phyloP scores from a whole-genome alignment of 2,797 vertebrate genomes.

The Chelon auratus region DNA sequence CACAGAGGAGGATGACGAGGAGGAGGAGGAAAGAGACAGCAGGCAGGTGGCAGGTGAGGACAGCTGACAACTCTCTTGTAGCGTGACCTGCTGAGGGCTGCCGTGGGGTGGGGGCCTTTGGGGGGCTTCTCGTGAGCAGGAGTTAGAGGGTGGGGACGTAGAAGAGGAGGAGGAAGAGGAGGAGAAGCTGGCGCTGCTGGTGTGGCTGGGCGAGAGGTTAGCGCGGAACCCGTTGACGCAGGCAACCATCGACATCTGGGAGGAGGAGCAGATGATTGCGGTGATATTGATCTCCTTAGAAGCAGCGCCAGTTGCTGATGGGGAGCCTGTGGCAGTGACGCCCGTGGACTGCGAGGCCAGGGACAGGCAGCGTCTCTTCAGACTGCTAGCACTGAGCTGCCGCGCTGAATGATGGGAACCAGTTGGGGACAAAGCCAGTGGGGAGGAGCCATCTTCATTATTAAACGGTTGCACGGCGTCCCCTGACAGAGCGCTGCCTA shows the following conservation, averaged over 20 bases:
- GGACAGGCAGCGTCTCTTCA: conserved; percentile 92
- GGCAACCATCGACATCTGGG: conserved; percentile 91
- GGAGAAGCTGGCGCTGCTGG: conserved; percentile 74
- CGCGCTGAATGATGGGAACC: conserved; percentile 88
- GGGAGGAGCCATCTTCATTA: conserved; percentile 92
- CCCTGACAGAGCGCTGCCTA: conserved; percentile 76
- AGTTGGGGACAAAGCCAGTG: conserved; percentile 87
- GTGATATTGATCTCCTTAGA: conserved; percentile 88
- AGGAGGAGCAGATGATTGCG: conserved; percentile 90
- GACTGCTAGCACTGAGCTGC: conserved; percentile 83
- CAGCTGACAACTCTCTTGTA: conserved; percentile 86
- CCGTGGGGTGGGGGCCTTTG: conserved; percentile 76
- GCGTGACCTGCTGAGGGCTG: conserved; percentile 79
- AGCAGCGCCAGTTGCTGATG: conserved; percentile 58
- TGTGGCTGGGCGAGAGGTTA: conserved; percentile 84
- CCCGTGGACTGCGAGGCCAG: conserved; percentile 80
- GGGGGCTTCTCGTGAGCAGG: conserved; percentile 68
- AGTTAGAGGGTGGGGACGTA: conserved; percentile 74
- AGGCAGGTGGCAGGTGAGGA: conserved; percentile 88
- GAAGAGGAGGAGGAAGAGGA: conserved; percentile 78
- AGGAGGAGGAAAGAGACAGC: conserved; percentile 81
- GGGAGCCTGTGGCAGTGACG: conserved; percentile 50
- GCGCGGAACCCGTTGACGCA: conserved; percentile 90
- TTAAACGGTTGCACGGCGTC: conserved; percentile 92
- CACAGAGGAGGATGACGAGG: conserved; percentile 82